Conservation (phyloP, 1,140 invertebrate genomes). For the Ruditapes philippinarum region DNA sequence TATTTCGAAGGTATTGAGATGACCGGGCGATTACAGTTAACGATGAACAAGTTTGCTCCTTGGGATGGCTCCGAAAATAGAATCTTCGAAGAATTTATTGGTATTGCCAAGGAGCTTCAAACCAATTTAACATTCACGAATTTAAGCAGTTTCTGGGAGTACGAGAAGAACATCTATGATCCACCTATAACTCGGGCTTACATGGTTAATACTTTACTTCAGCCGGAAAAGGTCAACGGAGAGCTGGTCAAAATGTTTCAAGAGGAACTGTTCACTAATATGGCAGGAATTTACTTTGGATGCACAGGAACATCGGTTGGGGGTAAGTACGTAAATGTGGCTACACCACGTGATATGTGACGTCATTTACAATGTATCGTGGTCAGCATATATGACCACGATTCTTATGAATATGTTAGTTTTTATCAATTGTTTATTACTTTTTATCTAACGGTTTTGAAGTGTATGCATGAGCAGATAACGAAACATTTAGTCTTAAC, state of each 20-base stretch:
- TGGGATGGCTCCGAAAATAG: slow-evolving; percentile 13
- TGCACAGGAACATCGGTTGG: slow-evolving; percentile 61
- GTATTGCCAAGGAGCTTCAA: not conserved
- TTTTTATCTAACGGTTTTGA: not conserved
- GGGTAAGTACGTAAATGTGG: too few species aligned
- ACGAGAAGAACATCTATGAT: slow-evolving; percentile 23
- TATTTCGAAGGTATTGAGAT: not conserved
- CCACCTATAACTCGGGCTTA: not conserved
- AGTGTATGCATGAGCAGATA: not conserved
- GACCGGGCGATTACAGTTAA: not conserved
- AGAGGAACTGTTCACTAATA: slow-evolving; percentile 1
- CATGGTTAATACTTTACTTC: slow-evolving; percentile 12
- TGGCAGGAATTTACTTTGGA: not conserved
- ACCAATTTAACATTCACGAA: not conserved
- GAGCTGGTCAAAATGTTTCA: not conserved
- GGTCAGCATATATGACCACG: not conserved
- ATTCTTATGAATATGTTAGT: not conserved
- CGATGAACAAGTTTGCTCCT: slow-evolving; percentile 54
- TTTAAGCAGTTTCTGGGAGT: slow-evolving; percentile 60
- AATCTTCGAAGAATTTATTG: slow-evolving; percentile 16
- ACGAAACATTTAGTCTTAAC: too few species aligned
- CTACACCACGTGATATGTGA: too few species aligned
- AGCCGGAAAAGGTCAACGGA: not conserved
- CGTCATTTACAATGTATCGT: too few species aligned
- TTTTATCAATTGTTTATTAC: not conserved